A percentile compares a stretch with the other conserved stretches of the same genome.
These are phyloP conservation scores for Gymnocypris eckloni DNA, from an alignment of 2,797 vertebrate species.

Conservation along the genomic window DNA sequence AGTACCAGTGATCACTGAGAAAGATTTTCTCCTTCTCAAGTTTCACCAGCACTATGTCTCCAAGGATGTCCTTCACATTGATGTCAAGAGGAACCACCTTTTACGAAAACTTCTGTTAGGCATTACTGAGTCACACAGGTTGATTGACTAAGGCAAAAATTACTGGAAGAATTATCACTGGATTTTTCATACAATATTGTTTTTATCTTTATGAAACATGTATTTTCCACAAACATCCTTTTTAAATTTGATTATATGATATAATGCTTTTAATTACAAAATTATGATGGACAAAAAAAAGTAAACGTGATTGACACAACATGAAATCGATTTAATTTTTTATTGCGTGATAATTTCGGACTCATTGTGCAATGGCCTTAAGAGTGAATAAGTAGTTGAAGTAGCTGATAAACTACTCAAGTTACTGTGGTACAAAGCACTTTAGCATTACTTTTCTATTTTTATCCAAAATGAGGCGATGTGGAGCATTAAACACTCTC, in stretches of 20 bases:
- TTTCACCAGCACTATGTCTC: constrained; percentile 88
- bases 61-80: constrained; percentile 84
- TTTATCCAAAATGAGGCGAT: no score
- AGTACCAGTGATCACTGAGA: constrained; percentile 94
- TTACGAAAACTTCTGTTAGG: constrained; percentile 33
- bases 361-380: no score
- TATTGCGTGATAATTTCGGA: no score
- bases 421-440: no score
- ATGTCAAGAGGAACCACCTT: constrained; percentile 93
- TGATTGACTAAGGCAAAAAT: neutral
- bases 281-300: no score
- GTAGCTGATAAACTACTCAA: no score
- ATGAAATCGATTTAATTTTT: no score
- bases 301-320: no score
- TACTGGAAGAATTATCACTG: no score
- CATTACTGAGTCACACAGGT: neutral
- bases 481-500: no score
- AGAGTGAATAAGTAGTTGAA: no score
- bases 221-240: neutral
- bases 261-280: neutral
- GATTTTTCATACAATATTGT: neutral
- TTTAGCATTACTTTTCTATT: no score
- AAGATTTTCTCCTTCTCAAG: constrained; percentile 94
- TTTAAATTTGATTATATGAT: neutral
- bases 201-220: neutral